Conservation (phyloP, 2,797 vertebrate species). For the Aeoliscus strigatus region DNA sequence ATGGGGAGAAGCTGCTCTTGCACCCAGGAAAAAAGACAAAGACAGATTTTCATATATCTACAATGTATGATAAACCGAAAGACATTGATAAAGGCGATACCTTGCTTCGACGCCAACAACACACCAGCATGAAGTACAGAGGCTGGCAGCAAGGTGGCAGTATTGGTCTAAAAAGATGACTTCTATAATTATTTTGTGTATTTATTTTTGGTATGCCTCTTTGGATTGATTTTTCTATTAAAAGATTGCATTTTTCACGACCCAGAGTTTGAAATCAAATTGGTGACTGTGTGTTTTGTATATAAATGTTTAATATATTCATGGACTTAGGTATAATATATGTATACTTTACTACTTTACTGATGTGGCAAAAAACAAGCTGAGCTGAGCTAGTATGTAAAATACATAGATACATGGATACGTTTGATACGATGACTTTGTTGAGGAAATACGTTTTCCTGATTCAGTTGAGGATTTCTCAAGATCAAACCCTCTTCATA, state of each 20-base stretch:
- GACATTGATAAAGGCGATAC: conserved; percentile 79
- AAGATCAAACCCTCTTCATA: too few relatives aligned
- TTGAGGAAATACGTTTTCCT: too few relatives aligned
- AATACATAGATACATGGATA: too few relatives aligned
- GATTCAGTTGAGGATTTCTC: too few relatives aligned
- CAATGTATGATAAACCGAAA: conserved; percentile 85
- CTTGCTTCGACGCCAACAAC: conserved; percentile 81
- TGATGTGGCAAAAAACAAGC: too few relatives aligned
- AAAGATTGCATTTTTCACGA: conserved; percentile 4
- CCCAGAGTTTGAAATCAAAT: too few relatives aligned
- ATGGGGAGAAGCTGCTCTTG: conserved; percentile 85
- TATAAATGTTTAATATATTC: too few relatives aligned
- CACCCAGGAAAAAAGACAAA: conserved; percentile 78
- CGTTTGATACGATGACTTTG: too few relatives aligned
- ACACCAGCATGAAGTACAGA: conserved; percentile 86
- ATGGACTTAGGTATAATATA: too few relatives aligned
- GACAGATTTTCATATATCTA: conserved; percentile 78
- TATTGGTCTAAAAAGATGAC: conserved; percentile 53
- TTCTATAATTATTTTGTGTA: neutral
- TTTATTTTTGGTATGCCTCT: conserved; percentile 1
- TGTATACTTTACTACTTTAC: too few relatives aligned
- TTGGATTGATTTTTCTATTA: conserved; percentile 17
- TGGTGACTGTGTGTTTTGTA: too few relatives aligned
- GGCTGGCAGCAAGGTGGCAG: conserved; percentile 66
- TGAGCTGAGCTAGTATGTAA: too few relatives aligned